Evolutionary conservation across 2,888 invertebrate species (phyloP).

Genomic region (Heliconius ethilla): DNA sequence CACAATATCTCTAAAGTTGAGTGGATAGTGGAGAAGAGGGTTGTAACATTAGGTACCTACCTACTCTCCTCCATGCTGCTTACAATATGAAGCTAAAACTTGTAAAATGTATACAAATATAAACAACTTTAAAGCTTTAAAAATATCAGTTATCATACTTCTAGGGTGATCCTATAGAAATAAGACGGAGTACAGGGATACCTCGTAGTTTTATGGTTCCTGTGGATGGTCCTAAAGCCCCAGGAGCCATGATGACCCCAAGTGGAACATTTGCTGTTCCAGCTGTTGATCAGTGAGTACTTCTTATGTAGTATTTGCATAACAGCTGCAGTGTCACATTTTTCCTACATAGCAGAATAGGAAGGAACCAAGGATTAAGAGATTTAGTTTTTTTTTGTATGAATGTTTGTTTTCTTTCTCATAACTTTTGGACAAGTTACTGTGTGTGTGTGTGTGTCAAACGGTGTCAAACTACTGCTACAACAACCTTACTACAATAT

Average conservation of each 20-base stretch:
- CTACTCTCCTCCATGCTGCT: not conserved
- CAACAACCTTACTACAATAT: no score
- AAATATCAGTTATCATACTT: not conserved
- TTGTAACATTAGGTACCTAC: not conserved
- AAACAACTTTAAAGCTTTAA: not conserved
- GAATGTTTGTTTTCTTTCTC: no score
- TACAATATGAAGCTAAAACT: not conserved
- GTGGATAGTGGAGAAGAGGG: no score
- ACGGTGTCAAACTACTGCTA: no score
- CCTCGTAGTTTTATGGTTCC: constrained; percentile 97
- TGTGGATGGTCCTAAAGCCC: constrained; percentile 93
- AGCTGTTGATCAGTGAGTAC: constrained; percentile 89
- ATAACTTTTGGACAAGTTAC: no score
- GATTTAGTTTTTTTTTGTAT: no score
- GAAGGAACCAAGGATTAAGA: not conserved
- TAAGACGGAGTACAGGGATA: constrained; percentile 98
- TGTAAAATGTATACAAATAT: not conserved
- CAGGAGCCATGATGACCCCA: constrained; percentile 95
- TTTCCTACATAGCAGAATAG: not conserved
- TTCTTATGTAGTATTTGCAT: not conserved
- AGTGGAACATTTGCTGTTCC: constrained; percentile 94
- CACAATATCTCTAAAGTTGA: no score
- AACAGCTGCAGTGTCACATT: not conserved
- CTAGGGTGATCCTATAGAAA: constrained; percentile 86
- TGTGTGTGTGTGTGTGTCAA: no score